Evolutionary conservation across 2,888 invertebrate species (phyloP).

Genomic region (Piscicola geometra): DNA sequence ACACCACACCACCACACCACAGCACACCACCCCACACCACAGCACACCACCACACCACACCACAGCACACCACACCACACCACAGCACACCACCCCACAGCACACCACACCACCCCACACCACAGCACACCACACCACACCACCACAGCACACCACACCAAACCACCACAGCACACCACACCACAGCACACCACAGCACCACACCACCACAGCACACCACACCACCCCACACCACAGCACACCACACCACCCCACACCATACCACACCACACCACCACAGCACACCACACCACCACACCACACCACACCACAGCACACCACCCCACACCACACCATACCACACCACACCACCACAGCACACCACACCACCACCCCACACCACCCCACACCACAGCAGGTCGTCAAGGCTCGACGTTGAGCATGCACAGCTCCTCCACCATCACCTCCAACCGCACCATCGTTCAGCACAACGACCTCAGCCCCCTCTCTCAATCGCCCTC

Average conservation of each 20-base stretch:
- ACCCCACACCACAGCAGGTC: neutral
- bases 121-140: too few relatives aligned
- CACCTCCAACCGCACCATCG: neutral
- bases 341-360: neutral
- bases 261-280: too few relatives aligned
- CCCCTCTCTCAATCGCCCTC: too few relatives aligned
- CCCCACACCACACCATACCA: neutral
- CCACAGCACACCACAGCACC: too few relatives aligned
- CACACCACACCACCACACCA: too few relatives aligned
- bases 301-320: neutral
- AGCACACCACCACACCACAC: neutral
- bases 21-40: too few relatives aligned
- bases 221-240: neutral
- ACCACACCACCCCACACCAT: neutral
- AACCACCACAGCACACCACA: too few relatives aligned
- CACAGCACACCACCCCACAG: too few relatives aligned
- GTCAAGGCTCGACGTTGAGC: neutral
- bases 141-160: too few relatives aligned
- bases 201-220: neutral
- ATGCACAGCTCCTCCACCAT: slow-evolving; percentile 4
- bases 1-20: too few relatives aligned
- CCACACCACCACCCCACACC: neutral
- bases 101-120: neutral
- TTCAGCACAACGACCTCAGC: neutral
- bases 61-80: slow-evolving; percentile 1